Percentiles rank a stretch among this genome's conserved stretches.
phyloP scores from a whole-genome alignment of 2,113 vertebrate genomes.

The Oryzias celebensis region DNA sequence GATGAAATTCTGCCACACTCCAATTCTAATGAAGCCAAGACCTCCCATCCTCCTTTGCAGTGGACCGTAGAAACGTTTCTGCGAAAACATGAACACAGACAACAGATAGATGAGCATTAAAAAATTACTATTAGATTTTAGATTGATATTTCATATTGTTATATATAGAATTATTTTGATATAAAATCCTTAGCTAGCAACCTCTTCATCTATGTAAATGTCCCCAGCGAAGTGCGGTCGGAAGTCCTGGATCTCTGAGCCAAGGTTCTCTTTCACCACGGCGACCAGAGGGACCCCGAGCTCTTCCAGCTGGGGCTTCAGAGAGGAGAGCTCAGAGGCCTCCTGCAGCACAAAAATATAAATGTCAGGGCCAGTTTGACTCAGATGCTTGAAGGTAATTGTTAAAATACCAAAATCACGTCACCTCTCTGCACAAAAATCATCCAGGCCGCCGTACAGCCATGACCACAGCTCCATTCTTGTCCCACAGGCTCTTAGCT shows the following conservation, averaged over 20 bases:
- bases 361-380: background rate
- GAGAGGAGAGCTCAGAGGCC: conserved; percentile 92
- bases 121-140: background rate
- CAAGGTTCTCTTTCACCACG: conserved; percentile 90
- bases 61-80: conserved; percentile 93
- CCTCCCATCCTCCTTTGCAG: conserved; percentile 85
- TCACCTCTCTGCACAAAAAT: conserved; percentile 98
- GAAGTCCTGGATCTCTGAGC: conserved; percentile 89
- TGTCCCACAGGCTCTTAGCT: conserved; percentile 87
- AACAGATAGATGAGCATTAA: background rate
- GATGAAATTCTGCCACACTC: conserved; percentile 92
- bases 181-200: conserved; percentile 36
- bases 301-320: conserved; percentile 88
- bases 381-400: background rate
- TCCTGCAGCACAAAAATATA: conserved; percentile 76
- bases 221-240: conserved; percentile 91
- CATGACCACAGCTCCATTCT: conserved; percentile 90
- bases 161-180: too few species aligned
- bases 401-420: background rate
- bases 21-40: conserved; percentile 85
- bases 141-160: too few species aligned
- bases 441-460: conserved; percentile 94
- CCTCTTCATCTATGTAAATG: conserved; percentile 90
- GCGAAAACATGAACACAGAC: conserved; percentile 24
- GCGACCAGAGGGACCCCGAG: conserved; percentile 91